Base-by-base conservation (phyloP, 2,113 vertebrate species). In the Anseranas semipalmata region DNA sequence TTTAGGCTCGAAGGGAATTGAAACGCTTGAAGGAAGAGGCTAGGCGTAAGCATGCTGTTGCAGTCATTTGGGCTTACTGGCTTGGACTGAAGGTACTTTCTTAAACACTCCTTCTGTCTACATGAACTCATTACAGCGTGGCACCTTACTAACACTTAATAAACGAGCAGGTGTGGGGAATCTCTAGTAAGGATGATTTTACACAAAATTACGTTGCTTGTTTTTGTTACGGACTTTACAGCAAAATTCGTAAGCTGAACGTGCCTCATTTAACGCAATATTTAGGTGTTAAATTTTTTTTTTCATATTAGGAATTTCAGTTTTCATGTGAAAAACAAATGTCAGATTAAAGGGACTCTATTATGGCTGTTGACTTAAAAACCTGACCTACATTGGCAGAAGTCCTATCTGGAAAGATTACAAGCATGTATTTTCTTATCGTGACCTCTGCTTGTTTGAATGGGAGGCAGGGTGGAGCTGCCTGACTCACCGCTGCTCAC, bases 51-150 rank as follows among this genome's bases (percentile, higher is more conserved):
- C 99, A 99, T 95, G 99, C 99, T 87, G 99, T 99, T 91, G 99
- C 99, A 98, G 99, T 99, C 98, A 99, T 99, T 99, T 99, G 99
- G 99, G 99, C 99, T 99, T 99, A 98, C 99, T 99, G 99, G 99
- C 99, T 99, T 99, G 99, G 99, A 99, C 98, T 99, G 93, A 99
- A 99, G 99, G 99, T 99, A 99, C 97, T 98, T 97, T 94, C 96
- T 98, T 93, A 83, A 93, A 82, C 86, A 68, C 97, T 97, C 96
- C 52, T 15, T 92, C 95, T 90, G 91, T 85, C 94, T 92, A 70
- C 63, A 5, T 87, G 79, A 96, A 86, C 81, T 92, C 94, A 17
- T 2, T 72, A 48, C 93, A 97, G 94, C 45, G 94, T 94, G 67
- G 93, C 97, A 93, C 88, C 90, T 62, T 97, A 95, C 98, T 98